phyloP scores from a whole-genome alignment of 2,113 vertebrate genomes.

The Anthoscopus minutus region DNA sequence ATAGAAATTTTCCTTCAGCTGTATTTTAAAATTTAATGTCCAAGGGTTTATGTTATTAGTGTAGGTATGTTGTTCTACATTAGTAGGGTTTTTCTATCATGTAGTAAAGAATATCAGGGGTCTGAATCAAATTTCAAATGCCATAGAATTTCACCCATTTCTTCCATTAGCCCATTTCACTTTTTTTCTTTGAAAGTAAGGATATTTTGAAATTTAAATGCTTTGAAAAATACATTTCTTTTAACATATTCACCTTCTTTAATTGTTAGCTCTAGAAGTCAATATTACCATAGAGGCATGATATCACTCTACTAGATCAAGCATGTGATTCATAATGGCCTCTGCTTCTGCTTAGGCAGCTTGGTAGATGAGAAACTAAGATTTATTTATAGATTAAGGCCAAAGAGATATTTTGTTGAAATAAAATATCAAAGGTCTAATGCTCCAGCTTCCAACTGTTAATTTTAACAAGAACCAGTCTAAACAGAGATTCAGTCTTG shows the following conservation, averaged over 20 bases:
- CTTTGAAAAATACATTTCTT: not conserved
- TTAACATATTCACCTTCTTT: not conserved
- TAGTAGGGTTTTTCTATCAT: not conserved
- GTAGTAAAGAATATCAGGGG: not conserved
- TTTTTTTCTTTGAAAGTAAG: not conserved
- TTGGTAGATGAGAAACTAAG: constrained; percentile 41
- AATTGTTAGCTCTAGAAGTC: not conserved
- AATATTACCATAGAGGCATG: not conserved
- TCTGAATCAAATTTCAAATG: not conserved
- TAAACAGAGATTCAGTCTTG: not conserved
- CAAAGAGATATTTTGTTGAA: constrained; percentile 2
- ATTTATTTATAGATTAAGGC: not conserved
- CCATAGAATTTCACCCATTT: not conserved
- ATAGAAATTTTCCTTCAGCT: not conserved
- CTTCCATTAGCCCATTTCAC: not conserved
- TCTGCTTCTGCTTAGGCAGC: not conserved
- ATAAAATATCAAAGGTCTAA: constrained; percentile 2
- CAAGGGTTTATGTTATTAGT: not conserved
- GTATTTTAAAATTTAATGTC: not conserved
- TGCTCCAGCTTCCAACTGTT: not conserved
- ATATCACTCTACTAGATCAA: not conserved
- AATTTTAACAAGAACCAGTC: not conserved
- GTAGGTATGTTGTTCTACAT: not conserved
- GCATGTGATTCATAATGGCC: not conserved
- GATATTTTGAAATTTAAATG: not conserved